Evolutionary conservation across 1,140 invertebrate genomes (phyloP).

Genomic region (Drosophila navojoa): DNA sequence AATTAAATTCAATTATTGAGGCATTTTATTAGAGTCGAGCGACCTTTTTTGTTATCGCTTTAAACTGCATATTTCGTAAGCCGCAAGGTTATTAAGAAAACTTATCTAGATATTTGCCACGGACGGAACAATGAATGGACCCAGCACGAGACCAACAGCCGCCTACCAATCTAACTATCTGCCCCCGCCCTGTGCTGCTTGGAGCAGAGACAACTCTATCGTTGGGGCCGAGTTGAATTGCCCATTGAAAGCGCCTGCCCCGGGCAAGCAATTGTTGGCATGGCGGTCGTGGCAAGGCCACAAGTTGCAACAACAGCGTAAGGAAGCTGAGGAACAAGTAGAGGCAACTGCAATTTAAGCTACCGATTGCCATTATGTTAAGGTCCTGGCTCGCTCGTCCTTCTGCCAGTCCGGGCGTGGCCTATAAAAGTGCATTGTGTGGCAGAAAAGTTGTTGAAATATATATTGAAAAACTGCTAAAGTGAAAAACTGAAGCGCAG

Average conservation of each 20-base stretch:
- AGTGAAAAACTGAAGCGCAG: constrained; percentile 49
- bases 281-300: constrained; percentile 57
- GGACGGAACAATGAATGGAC: constrained; percentile 11
- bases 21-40: constrained; percentile 57
- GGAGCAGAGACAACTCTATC: constrained; percentile 60
- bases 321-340: constrained; percentile 18
- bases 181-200: neutral
- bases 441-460: constrained; percentile 64
- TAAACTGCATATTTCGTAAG: constrained; percentile 63
- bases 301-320: constrained; percentile 40
- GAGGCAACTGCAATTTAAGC: constrained; percentile 40
- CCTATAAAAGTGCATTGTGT: constrained; percentile 51
- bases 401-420: constrained; percentile 15
- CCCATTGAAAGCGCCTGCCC: constrained; percentile 70
- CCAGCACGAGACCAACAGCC: neutral
- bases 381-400: constrained; percentile 30
- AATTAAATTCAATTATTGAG: constrained; percentile 70
- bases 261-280: constrained; percentile 67
- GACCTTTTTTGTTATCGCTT: constrained; percentile 40
- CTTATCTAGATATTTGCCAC: constrained; percentile 65
- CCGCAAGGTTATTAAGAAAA: constrained; percentile 66
- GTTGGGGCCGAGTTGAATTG: constrained; percentile 62
- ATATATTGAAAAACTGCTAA: constrained; percentile 37
- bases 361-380: constrained; percentile 50
- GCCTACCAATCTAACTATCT: neutral